phyloP scores from a whole-genome alignment of 2,113 vertebrate species.

The Myocastor coypus region DNA sequence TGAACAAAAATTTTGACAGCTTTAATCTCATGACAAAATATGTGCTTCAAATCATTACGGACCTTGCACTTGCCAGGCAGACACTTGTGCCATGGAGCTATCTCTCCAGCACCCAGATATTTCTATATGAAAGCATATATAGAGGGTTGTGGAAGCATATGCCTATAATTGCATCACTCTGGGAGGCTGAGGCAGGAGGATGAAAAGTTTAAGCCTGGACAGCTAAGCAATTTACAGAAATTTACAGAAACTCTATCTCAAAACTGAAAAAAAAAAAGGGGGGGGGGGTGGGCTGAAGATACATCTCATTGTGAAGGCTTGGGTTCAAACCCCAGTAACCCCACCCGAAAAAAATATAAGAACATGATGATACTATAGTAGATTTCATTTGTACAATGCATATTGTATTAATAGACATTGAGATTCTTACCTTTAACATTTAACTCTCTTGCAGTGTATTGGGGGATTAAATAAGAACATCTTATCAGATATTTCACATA shows the following conservation, averaged over 20 bases:
- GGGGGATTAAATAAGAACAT: slow-evolving; percentile 14
- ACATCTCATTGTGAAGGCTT: background rate
- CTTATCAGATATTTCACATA: slow-evolving; percentile 36
- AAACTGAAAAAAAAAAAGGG: background rate
- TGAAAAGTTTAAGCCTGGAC: background rate
- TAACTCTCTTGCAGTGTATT: background rate
- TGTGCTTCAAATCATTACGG: background rate
- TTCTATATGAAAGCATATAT: slow-evolving; percentile 49
- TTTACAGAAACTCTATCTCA: background rate
- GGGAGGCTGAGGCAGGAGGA: background rate
- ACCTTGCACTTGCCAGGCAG: no score
- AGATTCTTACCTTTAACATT: slow-evolving; percentile 44
- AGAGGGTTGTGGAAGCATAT: background rate
- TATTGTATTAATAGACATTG: background rate
- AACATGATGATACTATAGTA: background rate
- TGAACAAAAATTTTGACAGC: slow-evolving; percentile 37
- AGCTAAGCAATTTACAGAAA: background rate
- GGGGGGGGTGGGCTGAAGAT: no score
- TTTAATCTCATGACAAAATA: slow-evolving; percentile 40
- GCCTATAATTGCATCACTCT: background rate
- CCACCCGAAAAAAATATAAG: background rate
- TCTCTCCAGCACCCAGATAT: background rate
- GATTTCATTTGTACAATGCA: background rate
- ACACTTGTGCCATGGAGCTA: no score
- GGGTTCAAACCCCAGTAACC: background rate